phyloP scores from a whole-genome alignment of 35 echinoderm and acorn worm species.

The Ophiothrix spiculata region DNA sequence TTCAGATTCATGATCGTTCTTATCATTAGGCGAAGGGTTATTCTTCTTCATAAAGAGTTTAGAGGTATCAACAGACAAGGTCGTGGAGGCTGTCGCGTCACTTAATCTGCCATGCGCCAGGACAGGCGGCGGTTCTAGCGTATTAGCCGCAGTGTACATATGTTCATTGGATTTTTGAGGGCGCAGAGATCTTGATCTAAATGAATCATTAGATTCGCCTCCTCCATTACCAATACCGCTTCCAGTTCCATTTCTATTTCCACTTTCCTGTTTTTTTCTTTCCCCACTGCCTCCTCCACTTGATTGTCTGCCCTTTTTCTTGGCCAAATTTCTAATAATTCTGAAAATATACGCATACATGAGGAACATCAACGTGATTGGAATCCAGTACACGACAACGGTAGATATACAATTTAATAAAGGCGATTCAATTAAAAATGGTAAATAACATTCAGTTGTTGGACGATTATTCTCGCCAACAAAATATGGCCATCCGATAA shows the following conservation, averaged over 20 bases:
- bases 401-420: slow-evolving; percentile 82
- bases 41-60: slow-evolving; percentile 29
- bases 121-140: slow-evolving; percentile 68
- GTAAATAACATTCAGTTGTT: slow-evolving; percentile 60
- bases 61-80: slow-evolving; percentile 41
- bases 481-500: slow-evolving; percentile 95
- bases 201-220: slow-evolving; percentile 1
- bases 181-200: slow-evolving; percentile 33
- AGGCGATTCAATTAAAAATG: slow-evolving; percentile 77
- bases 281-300: neutral
- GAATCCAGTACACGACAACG: slow-evolving; percentile 91
- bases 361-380: slow-evolving; percentile 65
- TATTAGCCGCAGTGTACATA: slow-evolving; percentile 42
- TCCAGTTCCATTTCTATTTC: too few species aligned
- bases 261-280: neutral
- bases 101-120: slow-evolving; percentile 57
- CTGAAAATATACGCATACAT: slow-evolving; percentile 92
- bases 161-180: slow-evolving; percentile 55
- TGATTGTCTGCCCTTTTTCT: slow-evolving; percentile 57
- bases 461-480: slow-evolving; percentile 28
- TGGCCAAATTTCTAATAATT: slow-evolving; percentile 82
- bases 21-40: slow-evolving; percentile 44
- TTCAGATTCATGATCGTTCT: slow-evolving; percentile 62
- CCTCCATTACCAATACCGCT: neutral
- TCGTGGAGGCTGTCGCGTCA: slow-evolving; percentile 66